Percentiles rank a stretch among this genome's conserved stretches.
phyloP scores from a whole-genome alignment of 2,797 vertebrate genomes.

The Hozukius guyotensis region DNA sequence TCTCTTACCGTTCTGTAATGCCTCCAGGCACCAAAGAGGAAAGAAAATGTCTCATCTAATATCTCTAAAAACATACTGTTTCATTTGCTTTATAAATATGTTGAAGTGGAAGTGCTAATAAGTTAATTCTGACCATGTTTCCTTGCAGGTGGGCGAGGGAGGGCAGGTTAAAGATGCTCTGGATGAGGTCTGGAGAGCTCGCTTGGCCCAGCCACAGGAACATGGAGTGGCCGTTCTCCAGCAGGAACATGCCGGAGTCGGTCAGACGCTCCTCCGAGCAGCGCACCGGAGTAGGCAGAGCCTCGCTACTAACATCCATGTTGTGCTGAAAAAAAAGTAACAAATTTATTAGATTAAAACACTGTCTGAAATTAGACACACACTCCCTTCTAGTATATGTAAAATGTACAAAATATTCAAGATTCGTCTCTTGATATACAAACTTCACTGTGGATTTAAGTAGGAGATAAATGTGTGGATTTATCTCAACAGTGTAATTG shows the following conservation, averaged over 20 bases:
- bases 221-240: slow-evolving; percentile 90
- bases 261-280: slow-evolving; percentile 93
- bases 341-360: not conserved
- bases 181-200: slow-evolving; percentile 89
- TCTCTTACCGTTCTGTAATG: not conserved
- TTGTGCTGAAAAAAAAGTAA: slow-evolving; percentile 83
- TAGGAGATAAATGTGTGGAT: too few species aligned
- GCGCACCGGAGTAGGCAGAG: slow-evolving; percentile 85
- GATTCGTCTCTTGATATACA: not conserved
- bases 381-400: not conserved
- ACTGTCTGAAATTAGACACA: not conserved
- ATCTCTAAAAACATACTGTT: not conserved
- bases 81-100: not conserved
- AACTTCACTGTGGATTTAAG: not conserved
- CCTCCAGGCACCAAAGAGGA: not conserved
- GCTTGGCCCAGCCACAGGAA: slow-evolving; percentile 94
- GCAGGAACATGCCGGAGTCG: slow-evolving; percentile 89
- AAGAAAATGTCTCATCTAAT: not conserved
- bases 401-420: not conserved
- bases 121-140: slow-evolving; percentile 82
- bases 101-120: not conserved
- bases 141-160: slow-evolving; percentile 90
- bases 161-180: slow-evolving; percentile 91
- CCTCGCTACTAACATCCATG: slow-evolving; percentile 80
- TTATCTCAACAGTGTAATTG: too few species aligned